These are phyloP conservation scores for Lepidocyrtoides sp. DNA, from an alignment of 2,888 invertebrate genomes.

Conservation along the genomic window DNA sequence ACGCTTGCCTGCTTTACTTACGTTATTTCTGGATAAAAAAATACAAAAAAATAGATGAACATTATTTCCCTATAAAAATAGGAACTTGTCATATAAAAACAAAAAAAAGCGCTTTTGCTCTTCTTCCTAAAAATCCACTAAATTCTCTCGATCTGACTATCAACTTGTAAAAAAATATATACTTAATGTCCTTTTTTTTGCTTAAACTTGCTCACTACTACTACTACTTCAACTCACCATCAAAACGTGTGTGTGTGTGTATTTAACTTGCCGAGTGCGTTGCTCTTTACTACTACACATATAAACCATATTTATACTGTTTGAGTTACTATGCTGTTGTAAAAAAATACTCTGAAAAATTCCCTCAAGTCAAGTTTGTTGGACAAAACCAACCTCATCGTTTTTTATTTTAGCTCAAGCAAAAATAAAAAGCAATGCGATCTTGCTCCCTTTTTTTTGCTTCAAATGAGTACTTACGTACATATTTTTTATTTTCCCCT, in stretches of 20 bases:
- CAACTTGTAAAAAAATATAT: slow-evolving; percentile 28
- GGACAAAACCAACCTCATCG: slow-evolving; percentile 66
- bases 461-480: slow-evolving; percentile 66
- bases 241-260: slow-evolving; percentile 6
- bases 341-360: slow-evolving; percentile 41
- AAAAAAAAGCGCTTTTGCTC: not conserved
- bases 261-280: slow-evolving; percentile 58
- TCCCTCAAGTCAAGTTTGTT: slow-evolving; percentile 74
- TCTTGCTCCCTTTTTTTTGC: slow-evolving; percentile 40
- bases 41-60: not conserved
- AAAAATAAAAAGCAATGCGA: slow-evolving; percentile 14
- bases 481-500: slow-evolving; percentile 70
- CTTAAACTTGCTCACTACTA: slow-evolving; percentile 40
- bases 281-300: slow-evolving; percentile 9
- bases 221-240: too few relatives aligned
- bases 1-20: slow-evolving; percentile 72
- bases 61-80: not conserved
- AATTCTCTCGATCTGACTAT: slow-evolving; percentile 49
- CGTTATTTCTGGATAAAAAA: slow-evolving; percentile 13
- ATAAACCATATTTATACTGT: not conserved
- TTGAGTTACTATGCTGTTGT: not conserved
- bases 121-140: slow-evolving; percentile 48
- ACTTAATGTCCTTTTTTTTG: slow-evolving; percentile 47
- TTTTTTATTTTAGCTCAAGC: slow-evolving; percentile 65
- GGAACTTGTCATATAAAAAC: slow-evolving; percentile 13